phyloP scores from a whole-genome alignment of 2,797 vertebrate genomes.

The Rhincodon typus region DNA sequence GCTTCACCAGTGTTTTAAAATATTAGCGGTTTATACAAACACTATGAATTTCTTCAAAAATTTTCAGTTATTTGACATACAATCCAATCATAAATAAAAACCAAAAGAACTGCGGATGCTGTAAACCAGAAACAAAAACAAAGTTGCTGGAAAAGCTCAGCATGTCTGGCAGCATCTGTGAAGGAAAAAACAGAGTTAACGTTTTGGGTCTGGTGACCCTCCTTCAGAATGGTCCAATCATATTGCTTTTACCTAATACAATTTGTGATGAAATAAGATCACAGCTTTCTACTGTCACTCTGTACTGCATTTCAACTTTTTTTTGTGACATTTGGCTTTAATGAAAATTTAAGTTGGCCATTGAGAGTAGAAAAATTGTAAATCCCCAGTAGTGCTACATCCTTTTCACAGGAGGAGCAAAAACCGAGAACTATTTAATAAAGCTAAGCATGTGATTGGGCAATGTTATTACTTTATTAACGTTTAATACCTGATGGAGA shows the following conservation, averaged over 20 bases:
- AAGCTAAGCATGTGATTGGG: background rate
- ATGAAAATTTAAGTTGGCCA: too few species aligned
- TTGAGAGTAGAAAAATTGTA: too few species aligned
- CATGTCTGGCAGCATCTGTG: too few species aligned
- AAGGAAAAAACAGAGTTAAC: too few species aligned
- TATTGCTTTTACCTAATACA: background rate
- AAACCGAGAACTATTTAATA: background rate
- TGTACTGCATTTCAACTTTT: background rate
- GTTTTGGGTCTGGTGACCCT: too few species aligned
- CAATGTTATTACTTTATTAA: background rate
- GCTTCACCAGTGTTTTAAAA: background rate
- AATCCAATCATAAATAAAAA: background rate
- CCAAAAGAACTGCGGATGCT: too few species aligned
- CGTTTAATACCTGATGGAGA: background rate
- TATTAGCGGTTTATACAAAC: background rate
- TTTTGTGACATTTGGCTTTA: background rate
- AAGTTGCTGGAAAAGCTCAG: too few species aligned
- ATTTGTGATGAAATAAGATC: background rate
- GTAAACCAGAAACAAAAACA: too few species aligned
- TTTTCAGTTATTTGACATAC: background rate
- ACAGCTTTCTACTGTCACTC: background rate
- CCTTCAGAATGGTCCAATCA: too few species aligned
- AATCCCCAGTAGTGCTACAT: background rate
- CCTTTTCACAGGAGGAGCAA: background rate
- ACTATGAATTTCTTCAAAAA: background rate